These are phyloP conservation scores for Allobates femoralis DNA, from an alignment of 2,797 vertebrate species.

Conservation along the genomic window DNA sequence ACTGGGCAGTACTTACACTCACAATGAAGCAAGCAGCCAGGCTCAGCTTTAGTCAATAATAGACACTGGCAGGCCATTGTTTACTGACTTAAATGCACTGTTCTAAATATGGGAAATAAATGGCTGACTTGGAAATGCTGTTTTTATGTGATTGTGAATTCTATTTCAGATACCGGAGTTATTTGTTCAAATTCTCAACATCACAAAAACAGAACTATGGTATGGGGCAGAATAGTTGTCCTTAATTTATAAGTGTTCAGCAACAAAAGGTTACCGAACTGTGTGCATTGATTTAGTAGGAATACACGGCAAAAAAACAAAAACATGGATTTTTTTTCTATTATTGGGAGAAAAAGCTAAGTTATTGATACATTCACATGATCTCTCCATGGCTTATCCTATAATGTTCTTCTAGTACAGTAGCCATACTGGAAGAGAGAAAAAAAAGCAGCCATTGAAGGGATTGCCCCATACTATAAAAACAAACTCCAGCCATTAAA, in stretches of 20 bases:
- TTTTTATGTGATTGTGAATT: conserved; percentile 42
- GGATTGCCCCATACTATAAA: too few species aligned
- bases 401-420: too few species aligned
- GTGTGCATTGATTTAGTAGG: background rate
- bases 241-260: background rate
- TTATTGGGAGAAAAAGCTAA: too few species aligned
- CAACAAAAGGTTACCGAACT: background rate
- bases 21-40: conserved; percentile 58
- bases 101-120: conserved; percentile 57
- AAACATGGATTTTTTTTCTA: background rate
- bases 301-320: background rate
- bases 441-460: too few species aligned
- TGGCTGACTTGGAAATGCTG: conserved; percentile 30
- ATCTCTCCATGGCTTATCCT: too few species aligned
- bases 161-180: background rate
- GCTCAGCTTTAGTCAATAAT: conserved; percentile 50
- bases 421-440: too few species aligned
- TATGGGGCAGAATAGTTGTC: background rate
- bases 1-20: conserved; percentile 59
- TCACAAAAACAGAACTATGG: background rate
- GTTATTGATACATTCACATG: too few species aligned
- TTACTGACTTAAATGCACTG: conserved; percentile 38
- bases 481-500: too few species aligned
- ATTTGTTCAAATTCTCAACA: background rate
- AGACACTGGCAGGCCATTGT: conserved; percentile 44